Conservation (phyloP, 2,797 vertebrate genomes). For the Novumbra hubbsi region DNA sequence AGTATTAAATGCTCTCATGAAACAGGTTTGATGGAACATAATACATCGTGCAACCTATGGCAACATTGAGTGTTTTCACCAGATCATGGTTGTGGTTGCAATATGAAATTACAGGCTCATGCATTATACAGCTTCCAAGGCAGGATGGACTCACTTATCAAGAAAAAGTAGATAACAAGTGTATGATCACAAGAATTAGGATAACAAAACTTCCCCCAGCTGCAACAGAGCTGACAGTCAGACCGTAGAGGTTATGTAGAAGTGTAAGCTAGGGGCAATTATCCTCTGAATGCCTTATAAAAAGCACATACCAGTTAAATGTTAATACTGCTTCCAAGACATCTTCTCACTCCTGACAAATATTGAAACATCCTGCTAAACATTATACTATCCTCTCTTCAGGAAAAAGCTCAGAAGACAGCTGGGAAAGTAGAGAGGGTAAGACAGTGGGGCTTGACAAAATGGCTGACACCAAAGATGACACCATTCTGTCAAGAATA, state of each 20-base stretch:
- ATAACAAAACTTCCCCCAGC: not conserved
- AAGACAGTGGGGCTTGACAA: slow-evolving; percentile 1
- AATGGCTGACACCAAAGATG: not conserved
- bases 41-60: not conserved
- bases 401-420: slow-evolving; percentile 4
- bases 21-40: not conserved
- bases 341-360: not conserved
- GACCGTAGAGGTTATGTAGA: slow-evolving; percentile 1
- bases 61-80: not conserved
- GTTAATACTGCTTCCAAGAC: slow-evolving; percentile 16
- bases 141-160: not conserved
- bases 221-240: not conserved
- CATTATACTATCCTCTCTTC: slow-evolving; percentile 10
- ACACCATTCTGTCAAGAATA: slow-evolving; percentile 1
- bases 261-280: slow-evolving; percentile 21
- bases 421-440: slow-evolving; percentile 2
- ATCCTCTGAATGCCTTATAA: slow-evolving; percentile 21
- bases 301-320: slow-evolving; percentile 5
- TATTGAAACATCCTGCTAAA: slow-evolving; percentile 16
- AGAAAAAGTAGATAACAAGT: not conserved
- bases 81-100: not conserved
- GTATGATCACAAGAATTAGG: not conserved
- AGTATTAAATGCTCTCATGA: not conserved
- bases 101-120: not conserved
- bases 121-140: not conserved